These are phyloP conservation scores for Lucilia cuprina DNA, from an alignment of 1,140 invertebrate genomes.

Conservation along the genomic window DNA sequence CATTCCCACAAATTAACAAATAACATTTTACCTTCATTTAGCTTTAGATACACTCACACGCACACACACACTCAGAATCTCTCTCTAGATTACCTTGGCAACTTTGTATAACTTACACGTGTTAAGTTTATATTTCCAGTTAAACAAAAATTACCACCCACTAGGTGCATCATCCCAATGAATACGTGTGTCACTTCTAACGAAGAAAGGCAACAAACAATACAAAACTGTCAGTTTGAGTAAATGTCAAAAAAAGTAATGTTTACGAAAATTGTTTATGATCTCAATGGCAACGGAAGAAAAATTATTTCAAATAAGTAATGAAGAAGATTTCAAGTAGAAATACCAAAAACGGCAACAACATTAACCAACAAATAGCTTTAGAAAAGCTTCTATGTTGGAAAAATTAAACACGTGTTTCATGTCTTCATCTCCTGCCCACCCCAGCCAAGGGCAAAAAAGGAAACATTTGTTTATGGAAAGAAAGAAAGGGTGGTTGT, in stretches of 20 bases:
- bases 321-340: constrained; percentile 10
- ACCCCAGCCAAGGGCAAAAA: neutral
- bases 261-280: neutral
- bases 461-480: neutral
- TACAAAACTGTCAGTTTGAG: neutral
- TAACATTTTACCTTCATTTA: neutral
- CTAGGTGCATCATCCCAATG: neutral
- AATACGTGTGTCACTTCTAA: neutral
- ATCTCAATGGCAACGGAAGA: neutral
- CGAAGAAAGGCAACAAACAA: neutral
- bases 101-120: neutral
- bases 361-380: neutral
- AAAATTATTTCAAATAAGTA: neutral
- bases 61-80: no score
- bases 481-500: neutral
- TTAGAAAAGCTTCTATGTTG: constrained; percentile 2
- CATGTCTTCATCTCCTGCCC: neutral
- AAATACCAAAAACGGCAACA: neutral
- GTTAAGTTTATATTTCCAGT: neutral
- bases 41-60: no score
- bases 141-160: neutral
- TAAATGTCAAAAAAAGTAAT: neutral
- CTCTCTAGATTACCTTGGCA: neutral
- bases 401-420: neutral
- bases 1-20: neutral